Conservation (phyloP, 2,797 vertebrate species). For the Enteromius thamalakanensis region DNA sequence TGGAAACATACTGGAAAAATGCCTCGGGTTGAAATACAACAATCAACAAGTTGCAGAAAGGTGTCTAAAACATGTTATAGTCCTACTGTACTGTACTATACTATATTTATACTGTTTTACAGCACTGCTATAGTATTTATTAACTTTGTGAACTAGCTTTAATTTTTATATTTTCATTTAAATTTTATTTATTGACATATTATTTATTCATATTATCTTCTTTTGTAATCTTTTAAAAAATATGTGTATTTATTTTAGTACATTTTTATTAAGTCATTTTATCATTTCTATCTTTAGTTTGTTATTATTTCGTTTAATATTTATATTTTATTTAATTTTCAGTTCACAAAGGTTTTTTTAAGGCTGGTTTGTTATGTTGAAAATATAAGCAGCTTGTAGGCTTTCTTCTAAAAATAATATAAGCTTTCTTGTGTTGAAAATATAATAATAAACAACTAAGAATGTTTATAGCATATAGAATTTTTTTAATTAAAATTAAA, state of each 20-base stretch:
- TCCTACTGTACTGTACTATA: neutral
- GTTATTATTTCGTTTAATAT: neutral
- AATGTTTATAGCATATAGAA: too few species aligned
- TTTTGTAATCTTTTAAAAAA: neutral
- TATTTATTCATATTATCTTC: neutral
- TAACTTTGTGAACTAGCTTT: neutral
- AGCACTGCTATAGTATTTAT: neutral
- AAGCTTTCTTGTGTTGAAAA: neutral
- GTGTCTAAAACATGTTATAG: neutral
- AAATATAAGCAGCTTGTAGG: neutral
- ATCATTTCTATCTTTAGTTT: neutral
- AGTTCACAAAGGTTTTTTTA: neutral
- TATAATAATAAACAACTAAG: neutral
- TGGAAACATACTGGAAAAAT: constrained; percentile 44
- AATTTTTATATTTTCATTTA: neutral
- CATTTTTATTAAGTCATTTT: neutral
- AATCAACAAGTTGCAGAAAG: neutral
- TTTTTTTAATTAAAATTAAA: neutral
- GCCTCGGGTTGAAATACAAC: neutral
- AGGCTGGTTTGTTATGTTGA: neutral
- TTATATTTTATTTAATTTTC: neutral
- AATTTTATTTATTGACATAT: too few species aligned
- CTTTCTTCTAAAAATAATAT: neutral
- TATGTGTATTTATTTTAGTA: neutral
- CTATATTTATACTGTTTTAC: neutral